A percentile compares a stretch with the other conserved stretches of the same genome.
Evolutionary conservation across 2,888 invertebrate species (phyloP).

Genomic region (Xestia ashworthii): DNA sequence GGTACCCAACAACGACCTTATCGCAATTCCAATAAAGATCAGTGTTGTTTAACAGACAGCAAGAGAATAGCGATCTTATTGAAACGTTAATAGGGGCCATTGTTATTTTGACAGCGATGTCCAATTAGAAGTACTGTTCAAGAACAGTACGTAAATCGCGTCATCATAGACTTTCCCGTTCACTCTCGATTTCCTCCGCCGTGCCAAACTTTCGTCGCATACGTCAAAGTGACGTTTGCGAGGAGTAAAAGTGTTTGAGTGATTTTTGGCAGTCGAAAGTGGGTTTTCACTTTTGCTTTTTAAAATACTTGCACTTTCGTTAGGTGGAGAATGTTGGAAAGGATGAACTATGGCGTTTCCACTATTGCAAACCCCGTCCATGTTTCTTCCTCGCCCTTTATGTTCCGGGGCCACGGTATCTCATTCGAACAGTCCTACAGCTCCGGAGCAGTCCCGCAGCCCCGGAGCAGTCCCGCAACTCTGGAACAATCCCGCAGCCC

Average conservation of each 20-base stretch:
- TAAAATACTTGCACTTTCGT: conserved; percentile 34
- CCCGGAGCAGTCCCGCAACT: no score
- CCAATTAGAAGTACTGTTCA: background rate
- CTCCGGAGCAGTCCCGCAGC: no score
- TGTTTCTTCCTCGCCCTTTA: no score
- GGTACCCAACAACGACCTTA: background rate
- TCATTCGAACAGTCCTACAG: no score
- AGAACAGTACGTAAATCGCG: background rate
- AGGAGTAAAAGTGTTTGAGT: conserved; percentile 36
- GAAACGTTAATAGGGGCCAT: background rate
- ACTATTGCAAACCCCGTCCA: no score
- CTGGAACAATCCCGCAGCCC: no score
- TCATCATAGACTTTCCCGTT: conserved; percentile 43
- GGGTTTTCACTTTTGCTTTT: conserved; percentile 45
- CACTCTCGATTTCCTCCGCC: conserved; percentile 70
- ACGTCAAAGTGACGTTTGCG: conserved; percentile 34
- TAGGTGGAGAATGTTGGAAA: background rate
- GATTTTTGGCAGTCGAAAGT: conserved; percentile 48
- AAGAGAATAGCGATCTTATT: background rate
- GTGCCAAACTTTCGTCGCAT: conserved; percentile 65
- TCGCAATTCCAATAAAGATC: background rate
- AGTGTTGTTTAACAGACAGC: background rate
- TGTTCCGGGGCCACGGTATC: no score
- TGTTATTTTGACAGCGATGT: background rate
- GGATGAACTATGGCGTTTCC: background rate